phyloP scores from a whole-genome alignment of 1,140 invertebrate genomes.

The Geopemphigus sp. region DNA sequence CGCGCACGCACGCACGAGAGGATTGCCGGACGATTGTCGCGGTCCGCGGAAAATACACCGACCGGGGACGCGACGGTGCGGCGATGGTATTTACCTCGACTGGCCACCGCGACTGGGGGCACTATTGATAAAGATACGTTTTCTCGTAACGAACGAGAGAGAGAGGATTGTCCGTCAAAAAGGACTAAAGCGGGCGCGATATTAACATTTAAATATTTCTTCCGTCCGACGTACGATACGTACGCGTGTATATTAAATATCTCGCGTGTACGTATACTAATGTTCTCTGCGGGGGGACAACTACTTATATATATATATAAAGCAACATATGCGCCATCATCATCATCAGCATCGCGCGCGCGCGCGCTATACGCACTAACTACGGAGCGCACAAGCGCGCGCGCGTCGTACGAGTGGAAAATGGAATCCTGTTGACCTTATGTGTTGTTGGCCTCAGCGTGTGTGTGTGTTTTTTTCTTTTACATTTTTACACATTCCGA shows the following conservation, averaged over 20 bases:
- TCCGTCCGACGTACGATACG: background rate
- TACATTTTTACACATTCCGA: conserved; percentile 43
- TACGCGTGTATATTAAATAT: background rate
- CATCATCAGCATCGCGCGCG: background rate
- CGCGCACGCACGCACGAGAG: no score
- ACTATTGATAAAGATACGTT: background rate
- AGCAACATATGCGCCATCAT: no score
- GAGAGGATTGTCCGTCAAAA: no score
- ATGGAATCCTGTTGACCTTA: conserved; percentile 46
- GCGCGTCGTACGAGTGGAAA: conserved; percentile 26
- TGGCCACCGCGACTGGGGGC: no score
- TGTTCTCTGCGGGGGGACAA: conserved; percentile 42
- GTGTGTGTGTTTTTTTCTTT: conserved; percentile 24
- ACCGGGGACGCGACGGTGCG: no score
- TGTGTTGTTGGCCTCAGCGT: conserved; percentile 35
- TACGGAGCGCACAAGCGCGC: background rate
- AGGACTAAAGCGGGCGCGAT: no score
- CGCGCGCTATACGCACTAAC: conserved; percentile 21
- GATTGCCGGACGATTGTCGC: no score
- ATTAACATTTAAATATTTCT: background rate
- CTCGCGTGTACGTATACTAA: conserved; percentile 2
- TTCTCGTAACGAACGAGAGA: no score
- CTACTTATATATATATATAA: conserved; percentile 17
- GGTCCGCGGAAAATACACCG: no score
- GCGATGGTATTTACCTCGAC: no score